Conservation (phyloP, 1,140 invertebrate species). For the Meteorus sp. region DNA sequence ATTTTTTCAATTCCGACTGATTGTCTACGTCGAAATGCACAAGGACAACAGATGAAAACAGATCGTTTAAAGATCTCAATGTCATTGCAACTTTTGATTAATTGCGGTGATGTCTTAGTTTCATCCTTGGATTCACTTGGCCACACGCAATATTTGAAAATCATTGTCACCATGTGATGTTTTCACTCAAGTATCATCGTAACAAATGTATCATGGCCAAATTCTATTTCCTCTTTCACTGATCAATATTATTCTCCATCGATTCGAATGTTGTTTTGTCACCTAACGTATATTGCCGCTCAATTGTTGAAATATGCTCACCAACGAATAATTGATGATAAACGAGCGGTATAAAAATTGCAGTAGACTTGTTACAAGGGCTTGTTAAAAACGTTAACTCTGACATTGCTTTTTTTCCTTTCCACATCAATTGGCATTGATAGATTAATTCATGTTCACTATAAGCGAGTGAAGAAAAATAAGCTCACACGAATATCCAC, state of each 20-base stretch:
- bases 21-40: slow-evolving; percentile 45
- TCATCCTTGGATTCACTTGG: slow-evolving; percentile 38
- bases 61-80: slow-evolving; percentile 33
- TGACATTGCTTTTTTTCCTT: too few species aligned
- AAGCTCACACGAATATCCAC: too few species aligned
- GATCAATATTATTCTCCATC: neutral
- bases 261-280: neutral
- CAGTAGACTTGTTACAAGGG: too few species aligned
- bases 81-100: slow-evolving; percentile 16
- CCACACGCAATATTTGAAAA: slow-evolving; percentile 51
- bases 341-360: too few species aligned
- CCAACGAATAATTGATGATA: neutral
- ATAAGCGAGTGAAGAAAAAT: too few species aligned
- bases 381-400: too few species aligned
- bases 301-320: neutral
- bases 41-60: slow-evolving; percentile 52
- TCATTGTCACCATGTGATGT: slow-evolving; percentile 36
- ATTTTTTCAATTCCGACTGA: slow-evolving; percentile 17
- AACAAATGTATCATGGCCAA: too few species aligned
- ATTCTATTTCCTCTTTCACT: neutral
- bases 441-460: too few species aligned
- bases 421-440: too few species aligned
- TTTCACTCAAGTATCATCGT: neutral
- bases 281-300: neutral
- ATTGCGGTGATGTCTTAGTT: slow-evolving; percentile 24